Base-by-base conservation (phyloP, 2,113 vertebrate genomes). In the Sander vitreus region DNA sequence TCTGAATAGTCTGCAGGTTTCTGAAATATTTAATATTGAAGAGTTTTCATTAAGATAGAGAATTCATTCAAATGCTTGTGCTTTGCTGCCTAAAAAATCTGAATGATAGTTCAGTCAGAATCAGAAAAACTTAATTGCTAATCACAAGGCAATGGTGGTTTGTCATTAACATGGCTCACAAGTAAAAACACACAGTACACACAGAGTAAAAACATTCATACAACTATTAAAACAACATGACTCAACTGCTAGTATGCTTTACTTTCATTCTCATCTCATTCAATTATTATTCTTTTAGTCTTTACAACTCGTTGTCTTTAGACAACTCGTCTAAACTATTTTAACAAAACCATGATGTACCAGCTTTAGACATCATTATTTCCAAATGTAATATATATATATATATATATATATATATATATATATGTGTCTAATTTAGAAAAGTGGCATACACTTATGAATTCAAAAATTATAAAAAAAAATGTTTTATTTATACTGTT, bases 1-100 rank as follows among this genome's bases (percentile, higher is more conserved):
- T 71, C 12, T 45, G 55, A 73, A 62, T 43, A 55, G 21, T 72
- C 21, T 75, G 69, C 58, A 62, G 15, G n/a, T 65, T 9, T 30
- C 21, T 36, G 18, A 70, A 70, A 55, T 36, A 71, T 6, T 64
- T 18, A 23, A 43, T 50, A 27, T 25, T 53, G 16, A 27, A 43
- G 16, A 2, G 15, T 53, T 43, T n/a, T n/a, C n/a, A n/a, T n/a
- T n/a, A n/a, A n/a, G n/a, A n/a, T n/a, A n/a, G n/a, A 15, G 10
- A 27, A 36, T 65, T 43, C 0, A 18, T 21, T 25, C n/a, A 45
- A 63, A 33, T 48, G 30, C 5, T 55, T 16, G 30, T 48, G 36
- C 30, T 70, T 82, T 69, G 10, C 18, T 6, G 19, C n/a, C 10
- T 30, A 15, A 9, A 47, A 54, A 47, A 54, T 25, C 39, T 21